phyloP scores from a whole-genome alignment of 2,888 invertebrate genomes.

The Hypselothyrea guttata region DNA sequence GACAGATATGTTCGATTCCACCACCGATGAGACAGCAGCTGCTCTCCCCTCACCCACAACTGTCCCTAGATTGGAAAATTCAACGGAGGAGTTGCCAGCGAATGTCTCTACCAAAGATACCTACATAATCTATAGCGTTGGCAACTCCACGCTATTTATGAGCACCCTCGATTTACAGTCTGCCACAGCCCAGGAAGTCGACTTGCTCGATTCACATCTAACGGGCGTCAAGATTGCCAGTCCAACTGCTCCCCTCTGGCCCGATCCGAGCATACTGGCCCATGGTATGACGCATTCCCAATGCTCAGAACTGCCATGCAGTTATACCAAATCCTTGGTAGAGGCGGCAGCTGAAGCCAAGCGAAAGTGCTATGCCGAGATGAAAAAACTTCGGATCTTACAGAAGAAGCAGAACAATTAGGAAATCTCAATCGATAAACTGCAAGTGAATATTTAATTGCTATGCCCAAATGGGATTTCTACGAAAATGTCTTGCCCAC shows the following conservation, averaged over 20 bases:
- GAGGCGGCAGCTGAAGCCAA: neutral
- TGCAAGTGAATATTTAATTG: no score
- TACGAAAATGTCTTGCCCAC: no score
- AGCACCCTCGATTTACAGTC: constrained; percentile 24
- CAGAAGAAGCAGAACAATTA: constrained; percentile 17
- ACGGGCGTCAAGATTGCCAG: constrained; percentile 27
- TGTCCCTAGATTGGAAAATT: neutral
- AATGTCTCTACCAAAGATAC: constrained; percentile 26
- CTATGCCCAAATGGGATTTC: no score
- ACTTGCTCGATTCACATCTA: constrained; percentile 46
- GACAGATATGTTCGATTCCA: constrained; percentile 30
- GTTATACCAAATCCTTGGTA: constrained; percentile 19
- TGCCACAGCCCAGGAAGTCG: constrained; percentile 16
- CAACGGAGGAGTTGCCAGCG: neutral
- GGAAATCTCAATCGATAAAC: no score
- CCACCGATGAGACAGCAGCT: constrained; percentile 11
- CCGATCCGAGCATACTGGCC: constrained; percentile 40
- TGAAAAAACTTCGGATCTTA: constrained; percentile 10
- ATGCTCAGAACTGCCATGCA: constrained; percentile 4
- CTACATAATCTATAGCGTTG: constrained; percentile 52
- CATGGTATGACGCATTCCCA: constrained; percentile 30
- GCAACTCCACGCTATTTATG: constrained; percentile 48
- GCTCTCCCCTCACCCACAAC: neutral
- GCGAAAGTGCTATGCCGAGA: constrained; percentile 7
- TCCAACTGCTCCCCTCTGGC: constrained; percentile 26